phyloP scores from a whole-genome alignment of 2,797 vertebrate species.

The Alectoris magna region DNA sequence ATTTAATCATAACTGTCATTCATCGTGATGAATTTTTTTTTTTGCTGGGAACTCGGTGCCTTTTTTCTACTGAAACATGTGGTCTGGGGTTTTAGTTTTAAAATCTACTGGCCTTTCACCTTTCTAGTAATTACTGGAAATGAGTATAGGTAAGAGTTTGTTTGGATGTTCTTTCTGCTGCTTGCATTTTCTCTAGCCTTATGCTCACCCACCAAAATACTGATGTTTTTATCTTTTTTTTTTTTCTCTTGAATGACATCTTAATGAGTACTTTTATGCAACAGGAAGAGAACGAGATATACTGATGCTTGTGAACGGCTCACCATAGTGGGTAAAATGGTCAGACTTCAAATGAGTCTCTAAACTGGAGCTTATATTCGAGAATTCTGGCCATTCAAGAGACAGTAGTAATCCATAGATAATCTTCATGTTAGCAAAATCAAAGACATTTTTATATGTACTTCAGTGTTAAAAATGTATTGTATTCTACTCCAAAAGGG shows the following conservation, averaged over 20 bases:
- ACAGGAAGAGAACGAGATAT: neutral
- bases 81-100: neutral
- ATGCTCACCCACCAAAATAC: neutral
- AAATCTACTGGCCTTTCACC: neutral
- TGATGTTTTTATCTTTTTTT: neutral
- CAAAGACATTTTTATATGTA: neutral
- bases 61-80: neutral
- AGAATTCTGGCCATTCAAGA: neutral
- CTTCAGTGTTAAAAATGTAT: neutral
- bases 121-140: neutral
- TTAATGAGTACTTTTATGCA: neutral
- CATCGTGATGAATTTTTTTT: neutral
- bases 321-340: neutral
- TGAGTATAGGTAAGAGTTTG: neutral
- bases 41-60: neutral
- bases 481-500: neutral
- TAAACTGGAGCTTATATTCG: neutral
- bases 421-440: constrained; percentile 3
- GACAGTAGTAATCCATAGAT: neutral
- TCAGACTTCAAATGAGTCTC: neutral
- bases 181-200: neutral
- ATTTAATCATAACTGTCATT: neutral
- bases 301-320: neutral
- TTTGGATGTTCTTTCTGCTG: neutral
- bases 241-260: neutral